These are phyloP conservation scores for Sitta carolinensis DNA, from an alignment of 2,797 vertebrate species.

Conservation along the genomic window DNA sequence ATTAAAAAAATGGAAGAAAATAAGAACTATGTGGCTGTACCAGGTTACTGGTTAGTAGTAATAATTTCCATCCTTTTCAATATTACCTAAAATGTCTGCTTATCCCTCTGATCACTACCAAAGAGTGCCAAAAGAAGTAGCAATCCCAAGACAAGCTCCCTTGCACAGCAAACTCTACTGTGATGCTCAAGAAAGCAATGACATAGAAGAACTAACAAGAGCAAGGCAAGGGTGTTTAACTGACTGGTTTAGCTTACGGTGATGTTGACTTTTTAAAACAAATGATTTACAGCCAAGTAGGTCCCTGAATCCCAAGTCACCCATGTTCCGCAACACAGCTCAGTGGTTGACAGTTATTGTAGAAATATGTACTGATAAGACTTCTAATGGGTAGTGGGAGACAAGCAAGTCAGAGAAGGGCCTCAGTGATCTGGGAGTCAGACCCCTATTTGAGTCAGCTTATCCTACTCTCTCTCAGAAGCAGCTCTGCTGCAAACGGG, in stretches of 20 bases:
- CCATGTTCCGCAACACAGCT: neutral
- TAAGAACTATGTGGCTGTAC: neutral
- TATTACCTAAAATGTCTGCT: neutral
- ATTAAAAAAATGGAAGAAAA: neutral
- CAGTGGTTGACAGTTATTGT: neutral
- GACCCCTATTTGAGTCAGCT: neutral
- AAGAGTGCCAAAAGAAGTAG: neutral
- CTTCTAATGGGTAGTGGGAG: neutral
- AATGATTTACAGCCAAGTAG: neutral
- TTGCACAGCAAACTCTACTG: neutral
- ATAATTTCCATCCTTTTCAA: neutral
- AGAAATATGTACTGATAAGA: neutral
- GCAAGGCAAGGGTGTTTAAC: neutral
- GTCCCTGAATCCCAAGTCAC: neutral
- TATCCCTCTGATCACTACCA: neutral
- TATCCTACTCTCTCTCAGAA: accelerated
- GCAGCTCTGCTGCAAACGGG: neutral
- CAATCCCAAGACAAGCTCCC: neutral
- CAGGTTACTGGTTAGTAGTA: neutral
- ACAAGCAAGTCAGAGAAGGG: neutral
- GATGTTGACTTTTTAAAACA: neutral
- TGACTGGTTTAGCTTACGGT: neutral
- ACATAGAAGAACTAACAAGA: neutral
- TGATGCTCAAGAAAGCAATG: neutral
- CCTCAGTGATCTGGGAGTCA: neutral